phyloP scores from a whole-genome alignment of 2,888 invertebrate species.

The Oasisia sp. region DNA sequence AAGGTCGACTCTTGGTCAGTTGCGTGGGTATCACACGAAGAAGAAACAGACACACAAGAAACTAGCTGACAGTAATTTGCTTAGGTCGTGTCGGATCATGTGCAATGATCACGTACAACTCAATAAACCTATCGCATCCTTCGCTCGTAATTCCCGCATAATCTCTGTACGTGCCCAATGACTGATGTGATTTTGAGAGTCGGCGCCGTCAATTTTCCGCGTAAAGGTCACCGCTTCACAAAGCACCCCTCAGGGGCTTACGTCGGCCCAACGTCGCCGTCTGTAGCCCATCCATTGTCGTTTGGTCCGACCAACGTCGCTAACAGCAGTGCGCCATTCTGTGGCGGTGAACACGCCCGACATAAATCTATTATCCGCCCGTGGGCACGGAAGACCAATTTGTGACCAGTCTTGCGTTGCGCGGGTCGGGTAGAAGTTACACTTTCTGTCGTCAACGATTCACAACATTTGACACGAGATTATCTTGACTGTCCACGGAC shows the following conservation, averaged over 20 bases:
- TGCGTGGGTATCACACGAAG: background rate
- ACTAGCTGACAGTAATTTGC: background rate
- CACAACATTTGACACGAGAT: background rate
- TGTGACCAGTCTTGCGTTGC: constrained; percentile 10
- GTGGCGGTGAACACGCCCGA: background rate
- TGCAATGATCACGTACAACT: background rate
- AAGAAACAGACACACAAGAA: background rate
- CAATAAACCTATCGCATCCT: background rate
- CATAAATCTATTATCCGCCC: background rate
- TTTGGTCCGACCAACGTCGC: background rate
- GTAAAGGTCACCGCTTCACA: background rate
- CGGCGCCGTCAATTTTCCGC: background rate
- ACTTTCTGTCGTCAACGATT: background rate
- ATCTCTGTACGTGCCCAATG: background rate
- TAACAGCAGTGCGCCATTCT: background rate
- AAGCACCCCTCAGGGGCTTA: background rate
- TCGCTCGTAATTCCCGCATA: background rate
- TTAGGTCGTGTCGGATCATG: background rate
- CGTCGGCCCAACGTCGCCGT: background rate
- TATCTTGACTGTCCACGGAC: background rate
- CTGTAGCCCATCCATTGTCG: background rate
- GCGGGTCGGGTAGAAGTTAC: background rate
- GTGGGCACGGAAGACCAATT: constrained; percentile 13
- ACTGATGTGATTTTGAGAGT: background rate
- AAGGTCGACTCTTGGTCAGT: background rate